Evolutionary conservation across 2,113 vertebrate genomes (phyloP).

Genomic region (Myiopsitta monachus): DNA sequence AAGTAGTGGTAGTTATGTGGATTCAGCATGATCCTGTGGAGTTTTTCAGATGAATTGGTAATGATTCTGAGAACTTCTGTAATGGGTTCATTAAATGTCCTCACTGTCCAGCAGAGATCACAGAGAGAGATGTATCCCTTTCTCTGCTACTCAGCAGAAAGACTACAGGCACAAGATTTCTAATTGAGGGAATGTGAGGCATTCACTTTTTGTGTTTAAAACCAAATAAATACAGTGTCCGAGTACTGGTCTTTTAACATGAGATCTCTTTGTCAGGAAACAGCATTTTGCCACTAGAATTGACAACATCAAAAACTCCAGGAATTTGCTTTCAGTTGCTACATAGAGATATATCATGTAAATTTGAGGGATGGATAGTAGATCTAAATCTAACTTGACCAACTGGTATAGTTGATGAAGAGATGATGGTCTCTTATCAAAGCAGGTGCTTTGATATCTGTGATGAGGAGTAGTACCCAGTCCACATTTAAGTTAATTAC

Average conservation of each 20-base stretch:
- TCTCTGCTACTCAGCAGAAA: not conserved
- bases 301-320: not conserved
- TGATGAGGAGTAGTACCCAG: not conserved
- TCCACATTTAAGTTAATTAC: constrained; percentile 55
- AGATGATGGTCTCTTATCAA: not conserved
- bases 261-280: not conserved
- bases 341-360: not conserved
- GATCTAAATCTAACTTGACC: not conserved
- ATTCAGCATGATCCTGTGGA: not conserved
- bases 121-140: not conserved
- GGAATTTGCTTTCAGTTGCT: not conserved
- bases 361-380: not conserved
- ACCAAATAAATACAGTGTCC: not conserved
- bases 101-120: not conserved
- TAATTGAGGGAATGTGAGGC: not conserved
- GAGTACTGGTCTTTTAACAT: not conserved
- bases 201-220: not conserved
- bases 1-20: not conserved
- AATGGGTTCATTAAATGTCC: not conserved
- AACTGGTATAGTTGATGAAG: not conserved
- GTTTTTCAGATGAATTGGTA: not conserved
- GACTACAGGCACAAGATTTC: not conserved
- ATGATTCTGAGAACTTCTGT: not conserved
- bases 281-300: not conserved
- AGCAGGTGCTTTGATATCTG: constrained; percentile 10